Evolutionary conservation across 2,113 vertebrate species (phyloP).

Genomic region (Zootoca vivipara): DNA sequence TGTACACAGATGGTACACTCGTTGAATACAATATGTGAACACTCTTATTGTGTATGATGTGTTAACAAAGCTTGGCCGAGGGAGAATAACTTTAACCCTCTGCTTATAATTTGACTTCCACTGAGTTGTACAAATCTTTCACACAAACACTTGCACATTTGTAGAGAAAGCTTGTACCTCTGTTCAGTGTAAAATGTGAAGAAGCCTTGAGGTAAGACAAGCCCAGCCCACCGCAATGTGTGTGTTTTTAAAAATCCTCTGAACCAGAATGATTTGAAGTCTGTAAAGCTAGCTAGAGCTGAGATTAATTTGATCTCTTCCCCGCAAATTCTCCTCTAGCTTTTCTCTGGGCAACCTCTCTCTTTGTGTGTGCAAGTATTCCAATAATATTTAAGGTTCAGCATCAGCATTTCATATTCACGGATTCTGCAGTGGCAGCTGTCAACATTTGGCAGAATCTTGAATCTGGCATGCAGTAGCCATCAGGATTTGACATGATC

Average conservation of each 20-base stretch:
- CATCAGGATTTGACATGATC: neutral
- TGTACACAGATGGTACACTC: too few species aligned
- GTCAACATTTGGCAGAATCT: neutral
- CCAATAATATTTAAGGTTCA: neutral
- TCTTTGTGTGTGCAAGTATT: neutral
- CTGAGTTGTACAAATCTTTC: too few species aligned
- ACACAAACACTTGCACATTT: too few species aligned
- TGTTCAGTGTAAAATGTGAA: too few species aligned
- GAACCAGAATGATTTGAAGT: neutral
- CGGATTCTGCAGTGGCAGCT: neutral
- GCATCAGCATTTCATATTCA: neutral
- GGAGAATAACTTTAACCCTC: too few species aligned
- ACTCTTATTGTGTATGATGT: too few species aligned
- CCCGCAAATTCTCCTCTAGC: neutral
- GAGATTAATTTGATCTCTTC: neutral
- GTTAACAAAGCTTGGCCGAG: too few species aligned
- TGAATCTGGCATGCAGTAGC: neutral
- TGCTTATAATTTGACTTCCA: too few species aligned
- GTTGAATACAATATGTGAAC: too few species aligned
- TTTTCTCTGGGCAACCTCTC: neutral
- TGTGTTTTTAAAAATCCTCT: neutral
- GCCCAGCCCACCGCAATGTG: neutral
- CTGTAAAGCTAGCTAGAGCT: neutral
- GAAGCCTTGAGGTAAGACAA: neutral
- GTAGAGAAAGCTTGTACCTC: too few species aligned